Base-by-base conservation (phyloP, 2,888 invertebrate genomes). In the Neoaliturus tenellus region DNA sequence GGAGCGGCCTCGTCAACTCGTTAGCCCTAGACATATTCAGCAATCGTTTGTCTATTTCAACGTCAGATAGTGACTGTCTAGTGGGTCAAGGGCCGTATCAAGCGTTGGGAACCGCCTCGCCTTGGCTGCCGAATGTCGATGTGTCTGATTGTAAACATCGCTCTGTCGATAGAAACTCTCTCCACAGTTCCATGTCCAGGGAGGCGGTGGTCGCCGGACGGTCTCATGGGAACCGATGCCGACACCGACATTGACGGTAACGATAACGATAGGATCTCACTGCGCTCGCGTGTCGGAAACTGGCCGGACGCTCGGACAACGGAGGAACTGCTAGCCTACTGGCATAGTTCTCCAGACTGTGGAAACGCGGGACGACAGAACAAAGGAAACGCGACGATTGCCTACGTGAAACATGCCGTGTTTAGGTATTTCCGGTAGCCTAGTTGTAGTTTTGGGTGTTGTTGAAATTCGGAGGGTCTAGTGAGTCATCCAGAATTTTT, bases 241-340 rank as follows among this genome's bases (percentile, higher is more conserved):
- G 35, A 35, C 35, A 35, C 35, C 35, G 35, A 35, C 48, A 48
- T 14, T 8, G 41, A 10, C 14, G 3, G 48, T 48, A 48, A 48
- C 17, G 48, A 14, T n/a, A n/a, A 48, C 3, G 17, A n/a, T n/a
- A 4, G 20, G 55, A 44, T 55, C 23, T 23, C 25, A 14, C 20
- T 10, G 20, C 55, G n/a, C 8, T 55, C 25, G 23, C 3, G 25
- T 23, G 55, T 20, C 25, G 55, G 17, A 48, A n/a, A 48, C 48
- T n/a, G 23, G 25, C 55, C 55, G 55, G 55, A 55, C 8, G 23
- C 8, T 28, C 31, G 12, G 62, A 62, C 14, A n/a, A 31, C 17
- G 62, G 62, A 51, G 20, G 62, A 55, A 28, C 28, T 25, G 62
- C 25, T 62, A 62, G 14, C 62, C 62, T 31, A 62, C 62, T 62